phyloP scores from a whole-genome alignment of 1,140 invertebrate genomes.

The Dinothrombium tinctorium region DNA sequence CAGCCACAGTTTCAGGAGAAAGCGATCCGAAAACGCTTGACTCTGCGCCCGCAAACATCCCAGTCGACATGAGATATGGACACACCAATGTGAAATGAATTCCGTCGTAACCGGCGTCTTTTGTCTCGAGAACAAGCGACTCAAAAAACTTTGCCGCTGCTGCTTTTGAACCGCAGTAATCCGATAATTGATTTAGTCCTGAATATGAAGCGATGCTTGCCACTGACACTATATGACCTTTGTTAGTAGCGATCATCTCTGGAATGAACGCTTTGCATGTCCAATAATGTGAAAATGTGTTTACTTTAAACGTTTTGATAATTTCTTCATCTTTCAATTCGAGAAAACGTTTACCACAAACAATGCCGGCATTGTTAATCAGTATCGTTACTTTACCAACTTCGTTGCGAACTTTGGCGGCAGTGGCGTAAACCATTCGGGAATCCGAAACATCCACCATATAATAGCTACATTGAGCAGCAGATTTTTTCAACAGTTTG shows the following conservation, averaged over 20 bases:
- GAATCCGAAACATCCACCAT: constrained; percentile 43
- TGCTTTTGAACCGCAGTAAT: constrained; percentile 87
- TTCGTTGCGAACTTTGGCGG: constrained; percentile 48
- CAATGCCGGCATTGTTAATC: constrained; percentile 83
- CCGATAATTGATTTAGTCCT: constrained; percentile 57
- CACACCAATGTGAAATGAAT: constrained; percentile 71
- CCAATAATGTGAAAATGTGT: constrained; percentile 39
- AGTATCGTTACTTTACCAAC: constrained; percentile 63
- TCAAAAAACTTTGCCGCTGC: constrained; percentile 80
- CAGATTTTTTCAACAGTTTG: background rate
- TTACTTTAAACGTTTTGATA: constrained; percentile 35
- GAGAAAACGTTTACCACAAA: constrained; percentile 54
- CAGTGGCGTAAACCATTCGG: constrained; percentile 53
- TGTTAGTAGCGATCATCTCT: constrained; percentile 40
- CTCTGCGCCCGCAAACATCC: constrained; percentile 39
- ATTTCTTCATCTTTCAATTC: constrained; percentile 50
- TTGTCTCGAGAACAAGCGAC: constrained; percentile 44
- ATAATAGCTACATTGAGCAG: constrained; percentile 19
- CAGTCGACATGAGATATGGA: constrained; percentile 60
- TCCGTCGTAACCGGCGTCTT: constrained; percentile 30
- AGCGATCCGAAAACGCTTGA: background rate
- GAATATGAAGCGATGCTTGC: constrained; percentile 71
- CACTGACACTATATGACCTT: constrained; percentile 83
- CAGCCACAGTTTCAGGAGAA: background rate
- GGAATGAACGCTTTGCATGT: constrained; percentile 36